These are phyloP conservation scores for Prenolepis imparis DNA, from an alignment of 2,888 invertebrate species.

Conservation along the genomic window DNA sequence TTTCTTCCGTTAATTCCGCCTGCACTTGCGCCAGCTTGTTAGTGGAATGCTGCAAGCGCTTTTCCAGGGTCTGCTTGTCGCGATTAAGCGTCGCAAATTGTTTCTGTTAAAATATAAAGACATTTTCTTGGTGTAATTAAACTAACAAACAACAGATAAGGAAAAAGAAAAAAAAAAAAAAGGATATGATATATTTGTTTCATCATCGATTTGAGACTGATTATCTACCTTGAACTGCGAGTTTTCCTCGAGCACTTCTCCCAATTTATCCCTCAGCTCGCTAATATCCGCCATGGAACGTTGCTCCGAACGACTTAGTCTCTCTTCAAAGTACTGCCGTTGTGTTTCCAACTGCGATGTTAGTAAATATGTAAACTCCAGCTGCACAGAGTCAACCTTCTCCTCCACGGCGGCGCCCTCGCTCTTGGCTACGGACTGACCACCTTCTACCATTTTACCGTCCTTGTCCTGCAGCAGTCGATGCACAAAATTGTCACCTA, in stretches of 20 bases:
- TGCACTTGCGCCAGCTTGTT: constrained; percentile 90
- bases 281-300: constrained; percentile 87
- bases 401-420: constrained; percentile 90
- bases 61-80: constrained; percentile 91
- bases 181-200: neutral
- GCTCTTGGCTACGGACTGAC: constrained; percentile 84
- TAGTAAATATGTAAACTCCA: constrained; percentile 98
- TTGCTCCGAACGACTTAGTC: constrained; percentile 87
- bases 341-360: constrained; percentile 98
- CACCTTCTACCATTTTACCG: constrained; percentile 96
- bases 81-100: constrained; percentile 88
- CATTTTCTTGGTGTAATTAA: neutral
- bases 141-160: neutral
- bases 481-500: constrained; percentile 98
- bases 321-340: constrained; percentile 96
- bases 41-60: constrained; percentile 89
- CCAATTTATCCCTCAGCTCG: constrained; percentile 87
- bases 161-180: neutral
- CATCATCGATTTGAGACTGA: neutral
- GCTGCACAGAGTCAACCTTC: constrained; percentile 97
- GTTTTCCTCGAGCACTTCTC: constrained; percentile 87
- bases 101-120: constrained; percentile 82
- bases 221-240: constrained; percentile 81
- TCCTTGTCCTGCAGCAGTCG: constrained; percentile 98
- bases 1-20: constrained; percentile 93